Evolutionary conservation across 2,113 vertebrate genomes (phyloP).

Genomic region (Plestiodon gilberti): DNA sequence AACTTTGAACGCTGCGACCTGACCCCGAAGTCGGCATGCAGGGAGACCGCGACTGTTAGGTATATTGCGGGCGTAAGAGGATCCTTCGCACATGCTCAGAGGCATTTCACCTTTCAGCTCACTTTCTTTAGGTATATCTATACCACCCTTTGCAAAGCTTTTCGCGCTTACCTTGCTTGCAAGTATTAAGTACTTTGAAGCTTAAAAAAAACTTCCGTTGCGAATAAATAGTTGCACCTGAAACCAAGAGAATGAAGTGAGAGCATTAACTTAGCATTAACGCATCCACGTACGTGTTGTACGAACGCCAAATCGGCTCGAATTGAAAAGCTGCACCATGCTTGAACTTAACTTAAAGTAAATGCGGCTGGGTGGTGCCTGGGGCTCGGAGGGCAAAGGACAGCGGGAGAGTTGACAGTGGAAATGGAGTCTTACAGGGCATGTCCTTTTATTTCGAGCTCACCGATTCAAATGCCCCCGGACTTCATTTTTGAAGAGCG

Average conservation of each 20-base stretch:
- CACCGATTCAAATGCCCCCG: background rate
- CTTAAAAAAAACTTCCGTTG: no score
- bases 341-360: background rate
- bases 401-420: background rate
- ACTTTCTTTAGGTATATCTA: background rate
- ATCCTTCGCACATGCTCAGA: background rate
- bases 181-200: no score
- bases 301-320: background rate
- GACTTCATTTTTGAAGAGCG: background rate
- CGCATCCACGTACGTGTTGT: background rate
- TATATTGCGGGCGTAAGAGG: background rate
- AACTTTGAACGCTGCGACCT: background rate
- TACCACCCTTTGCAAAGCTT: no score
- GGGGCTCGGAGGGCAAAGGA: conserved; percentile 7
- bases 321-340: background rate
- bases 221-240: background rate
- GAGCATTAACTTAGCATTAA: no score
- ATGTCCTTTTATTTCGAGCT: background rate
- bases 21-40: background rate
- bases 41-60: no score
- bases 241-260: background rate
- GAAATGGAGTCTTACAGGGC: background rate
- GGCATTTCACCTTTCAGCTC: background rate
- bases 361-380: background rate
- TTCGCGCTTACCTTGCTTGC: no score